Evolutionary conservation across 2,888 invertebrate genomes (phyloP), one percentile per base, ranked within the genome.

Genomic region (Hydrotaea cyrtoneurina): DNA sequence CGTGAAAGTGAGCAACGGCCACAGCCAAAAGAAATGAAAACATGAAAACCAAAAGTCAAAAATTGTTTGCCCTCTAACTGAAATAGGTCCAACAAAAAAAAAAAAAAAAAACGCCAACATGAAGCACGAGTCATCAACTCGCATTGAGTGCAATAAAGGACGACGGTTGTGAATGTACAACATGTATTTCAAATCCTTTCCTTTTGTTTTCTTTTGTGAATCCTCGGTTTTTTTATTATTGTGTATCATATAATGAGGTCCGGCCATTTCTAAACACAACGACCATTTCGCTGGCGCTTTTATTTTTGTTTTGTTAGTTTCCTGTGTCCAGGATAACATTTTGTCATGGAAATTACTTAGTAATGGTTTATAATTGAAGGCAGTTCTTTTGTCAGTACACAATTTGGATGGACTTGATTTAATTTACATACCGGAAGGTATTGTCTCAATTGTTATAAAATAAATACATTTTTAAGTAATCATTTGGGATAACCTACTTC

Each of bases 1-100:
- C 62, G 39, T 76, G 59, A 80, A 84, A 83, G 43, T 62, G 59
- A 74, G 57, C 62, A 53, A 79, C 26, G 15, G 50, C n/a, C 1
- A 55, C 4, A 64, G 36, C 4, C 2, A 36, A 66, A 21, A 50
- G n/a, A 0, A n/a, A 50, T 5, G 50, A n/a, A 50, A 50, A 39
- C 8, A 62, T 26, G 36, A 66, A 69, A 46, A 13, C 15, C 69
- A 46, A 69, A 69, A 69, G 46, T 69, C 69, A 69, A 3, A 69
- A 69, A 69, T 23, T 69, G 43, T 69, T 43, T 66, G 69, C 46
- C 43, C 23, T 69, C 46, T 46, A 21, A 43, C 69, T 21, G 13
- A 39, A 66, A 43, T 13, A 26, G 59, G 59, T 11, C 26, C 4
- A 23, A 59, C 4, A 23, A 59, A 59, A 59, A 2, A 59, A 26